Conservation (phyloP, 2,888 invertebrate species). For the Mycalesis mineus region DNA sequence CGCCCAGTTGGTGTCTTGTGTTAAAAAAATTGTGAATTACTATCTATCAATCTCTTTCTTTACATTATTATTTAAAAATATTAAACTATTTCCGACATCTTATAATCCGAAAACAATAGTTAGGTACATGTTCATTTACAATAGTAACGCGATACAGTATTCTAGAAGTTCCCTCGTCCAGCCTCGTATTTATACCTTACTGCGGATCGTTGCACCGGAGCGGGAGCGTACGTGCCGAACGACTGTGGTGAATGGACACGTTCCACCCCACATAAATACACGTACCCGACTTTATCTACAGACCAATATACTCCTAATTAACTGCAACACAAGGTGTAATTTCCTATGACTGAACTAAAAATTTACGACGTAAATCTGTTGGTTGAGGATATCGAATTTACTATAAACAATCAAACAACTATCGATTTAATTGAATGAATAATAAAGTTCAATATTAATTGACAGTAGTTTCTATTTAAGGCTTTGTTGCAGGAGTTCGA, state of each 20-base stretch:
- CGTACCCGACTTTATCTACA: background rate
- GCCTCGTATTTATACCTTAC: slow-evolving; percentile 27
- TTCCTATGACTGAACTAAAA: background rate
- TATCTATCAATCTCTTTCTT: no score
- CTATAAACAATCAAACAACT: background rate
- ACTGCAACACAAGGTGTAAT: background rate
- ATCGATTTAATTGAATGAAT: background rate
- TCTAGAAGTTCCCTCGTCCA: background rate
- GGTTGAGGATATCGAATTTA: slow-evolving; percentile 2
- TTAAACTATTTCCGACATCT: no score
- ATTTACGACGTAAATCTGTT: slow-evolving; percentile 3
- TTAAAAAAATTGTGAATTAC: no score
- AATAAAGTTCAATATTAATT: background rate
- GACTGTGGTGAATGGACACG: slow-evolving; percentile 33
- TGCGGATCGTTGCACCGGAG: slow-evolving; percentile 28
- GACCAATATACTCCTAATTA: background rate
- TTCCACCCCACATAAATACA: slow-evolving; percentile 1
- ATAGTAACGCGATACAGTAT: slow-evolving; percentile 1
- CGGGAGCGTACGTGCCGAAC: slow-evolving; percentile 32
- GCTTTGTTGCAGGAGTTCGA: background rate
- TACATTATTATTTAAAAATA: no score
- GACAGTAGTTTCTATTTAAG: background rate
- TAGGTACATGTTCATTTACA: slow-evolving; percentile 8
- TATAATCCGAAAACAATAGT: no score
- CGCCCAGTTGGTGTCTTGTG: no score